Evolutionary conservation across 1,140 invertebrate genomes (phyloP).

Genomic region (Ericerus pela): DNA sequence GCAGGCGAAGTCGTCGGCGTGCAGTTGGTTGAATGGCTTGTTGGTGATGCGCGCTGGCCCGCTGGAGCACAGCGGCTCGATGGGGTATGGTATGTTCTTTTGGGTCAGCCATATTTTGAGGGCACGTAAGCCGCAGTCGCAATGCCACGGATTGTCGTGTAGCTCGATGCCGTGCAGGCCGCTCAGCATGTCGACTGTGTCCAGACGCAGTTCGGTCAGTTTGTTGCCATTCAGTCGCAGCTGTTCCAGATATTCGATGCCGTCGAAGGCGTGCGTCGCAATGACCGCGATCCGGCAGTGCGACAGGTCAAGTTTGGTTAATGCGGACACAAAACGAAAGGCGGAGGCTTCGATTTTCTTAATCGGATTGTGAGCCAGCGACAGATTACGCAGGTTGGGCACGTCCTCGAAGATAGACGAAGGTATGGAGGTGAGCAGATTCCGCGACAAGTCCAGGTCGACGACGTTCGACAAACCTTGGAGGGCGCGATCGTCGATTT

Average conservation of each 20-base stretch:
- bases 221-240: conserved; percentile 69
- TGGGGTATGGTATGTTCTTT: conserved; percentile 63
- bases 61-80: conserved; percentile 54
- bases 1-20: conserved; percentile 73
- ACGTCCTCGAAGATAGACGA: conserved; percentile 58
- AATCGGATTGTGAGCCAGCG: conserved; percentile 63
- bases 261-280: conserved; percentile 58
- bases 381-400: conserved; percentile 63
- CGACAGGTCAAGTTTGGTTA: conserved; percentile 72
- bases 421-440: conserved; percentile 60
- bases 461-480: conserved; percentile 71
- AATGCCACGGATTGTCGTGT: conserved; percentile 82
- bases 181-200: conserved; percentile 52
- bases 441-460: conserved; percentile 71
- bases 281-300: conserved; percentile 62
- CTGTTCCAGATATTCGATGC: conserved; percentile 56
- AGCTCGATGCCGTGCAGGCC: conserved; percentile 68
- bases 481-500: conserved; percentile 69
- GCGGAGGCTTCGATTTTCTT: conserved; percentile 55
- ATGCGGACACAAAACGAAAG: conserved; percentile 54
- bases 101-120: conserved; percentile 69
- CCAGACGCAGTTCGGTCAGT: conserved; percentile 50
- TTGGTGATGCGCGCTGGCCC: conserved; percentile 50
- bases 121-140: conserved; percentile 68
- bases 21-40: conserved; percentile 53